Percentiles rank a stretch among this genome's conserved stretches.
Conservation (phyloP, 2,113 vertebrate species). For the Proterorhinus semilunaris region DNA sequence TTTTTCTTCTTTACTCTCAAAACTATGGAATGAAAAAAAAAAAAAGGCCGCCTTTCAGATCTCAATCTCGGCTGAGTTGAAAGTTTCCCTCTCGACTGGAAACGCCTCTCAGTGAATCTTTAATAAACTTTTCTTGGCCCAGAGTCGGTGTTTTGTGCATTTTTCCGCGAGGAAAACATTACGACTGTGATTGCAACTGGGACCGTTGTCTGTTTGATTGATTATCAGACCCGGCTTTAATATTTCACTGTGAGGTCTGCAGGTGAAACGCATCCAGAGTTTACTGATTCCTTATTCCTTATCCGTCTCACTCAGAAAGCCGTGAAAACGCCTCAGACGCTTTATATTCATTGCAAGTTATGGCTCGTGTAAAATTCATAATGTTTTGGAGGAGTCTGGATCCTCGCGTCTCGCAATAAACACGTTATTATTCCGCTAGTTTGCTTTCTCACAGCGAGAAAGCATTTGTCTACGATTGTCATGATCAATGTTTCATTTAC, state of each 20-base stretch:
- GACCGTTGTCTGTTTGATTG: slow-evolving; percentile 43
- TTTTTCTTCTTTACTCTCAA: background rate
- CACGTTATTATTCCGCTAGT: background rate
- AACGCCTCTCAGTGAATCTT: slow-evolving; percentile 9
- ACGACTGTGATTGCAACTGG: slow-evolving; percentile 21
- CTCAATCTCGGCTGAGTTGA: background rate
- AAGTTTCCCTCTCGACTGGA: background rate
- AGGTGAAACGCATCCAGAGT: slow-evolving; percentile 37
- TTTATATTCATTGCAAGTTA: slow-evolving; percentile 1
- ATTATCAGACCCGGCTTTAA: slow-evolving; percentile 29
- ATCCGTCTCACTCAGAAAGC: slow-evolving; percentile 32
- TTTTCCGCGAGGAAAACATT: slow-evolving; percentile 33
- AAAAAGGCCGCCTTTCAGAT: background rate
- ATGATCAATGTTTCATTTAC: background rate
- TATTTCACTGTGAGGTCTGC: slow-evolving; percentile 22
- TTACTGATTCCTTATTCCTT: slow-evolving; percentile 39
- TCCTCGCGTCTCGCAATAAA: slow-evolving; percentile 16
- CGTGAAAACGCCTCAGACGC: background rate
- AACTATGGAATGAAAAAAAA: background rate
- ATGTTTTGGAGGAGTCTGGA: background rate
- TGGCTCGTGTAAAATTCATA: slow-evolving; percentile 5
- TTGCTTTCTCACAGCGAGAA: background rate
- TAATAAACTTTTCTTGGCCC: slow-evolving; percentile 13
- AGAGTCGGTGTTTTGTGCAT: slow-evolving; percentile 20
- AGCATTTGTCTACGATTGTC: background rate